Conservation (phyloP, 2,888 invertebrate species). For the Digitonthophagus gazella region DNA sequence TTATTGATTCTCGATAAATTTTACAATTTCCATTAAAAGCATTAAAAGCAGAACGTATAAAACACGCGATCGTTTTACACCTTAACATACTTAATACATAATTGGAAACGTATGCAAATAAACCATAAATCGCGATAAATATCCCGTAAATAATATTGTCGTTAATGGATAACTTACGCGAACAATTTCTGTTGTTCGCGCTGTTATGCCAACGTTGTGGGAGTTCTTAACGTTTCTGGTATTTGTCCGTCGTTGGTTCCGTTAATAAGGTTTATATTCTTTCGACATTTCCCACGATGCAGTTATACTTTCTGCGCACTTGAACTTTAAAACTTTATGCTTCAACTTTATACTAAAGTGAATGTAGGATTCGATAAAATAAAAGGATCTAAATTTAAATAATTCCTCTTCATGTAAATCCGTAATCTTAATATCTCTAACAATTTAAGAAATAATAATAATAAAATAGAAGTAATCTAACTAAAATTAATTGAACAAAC, state of each 20-base stretch:
- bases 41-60: not conserved
- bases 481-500: not conserved
- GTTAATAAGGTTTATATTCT: not conserved
- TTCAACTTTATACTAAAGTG: too few species aligned
- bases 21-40: not conserved
- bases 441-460: too few species aligned
- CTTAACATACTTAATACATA: not conserved
- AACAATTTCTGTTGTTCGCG: not conserved
- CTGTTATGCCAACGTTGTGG: too few species aligned
- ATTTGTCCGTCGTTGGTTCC: not conserved
- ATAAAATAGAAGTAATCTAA: not conserved
- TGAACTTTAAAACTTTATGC: too few species aligned
- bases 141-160: not conserved
- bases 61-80: not conserved
- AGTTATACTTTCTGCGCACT: not conserved
- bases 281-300: not conserved
- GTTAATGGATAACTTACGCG: not conserved
- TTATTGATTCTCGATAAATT: too few species aligned
- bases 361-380: too few species aligned
- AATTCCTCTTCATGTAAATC: too few species aligned
- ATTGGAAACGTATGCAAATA: not conserved
- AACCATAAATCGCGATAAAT: too few species aligned
- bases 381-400: too few species aligned
- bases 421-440: too few species aligned
- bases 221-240: not conserved